Base-by-base conservation (phyloP, 2,797 vertebrate genomes). In the Micropoecilia bifurca region DNA sequence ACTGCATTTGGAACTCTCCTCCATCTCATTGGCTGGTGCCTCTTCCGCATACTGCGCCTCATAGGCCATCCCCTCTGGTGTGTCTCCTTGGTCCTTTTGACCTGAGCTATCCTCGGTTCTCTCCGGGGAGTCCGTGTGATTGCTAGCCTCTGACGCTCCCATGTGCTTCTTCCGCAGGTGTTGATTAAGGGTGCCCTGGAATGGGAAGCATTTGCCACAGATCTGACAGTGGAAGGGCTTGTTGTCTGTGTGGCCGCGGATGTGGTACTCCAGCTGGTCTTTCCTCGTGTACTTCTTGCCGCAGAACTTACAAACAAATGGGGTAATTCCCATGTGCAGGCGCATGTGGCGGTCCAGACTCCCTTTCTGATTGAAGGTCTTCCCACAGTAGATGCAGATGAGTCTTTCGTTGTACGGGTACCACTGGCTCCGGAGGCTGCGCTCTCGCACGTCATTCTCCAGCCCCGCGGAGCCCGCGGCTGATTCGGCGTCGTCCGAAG, bases 231-330 rank as follows among this genome's bases (percentile, higher is more conserved):
- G 97, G 95, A 99, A 99, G 79, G 99, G 99, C 89, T 99, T 99
- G 93, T 99, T 99, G 92, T 99, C 99, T 1, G 99, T 99, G 91
- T 99, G 99, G 84, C 98, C 98, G 18, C 99, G 97, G 94, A 99
- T 99, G 92, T 99, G 99, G 91, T 99, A 99, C 93, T 99, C 99
- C 36, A 99, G 96, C 71, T 99, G 99, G 95, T 99, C 99, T 95
- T 99, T 99, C 88, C 99, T 97, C 0, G 99, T 99, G 83, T 99
- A 99, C 89, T 99, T 99, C 95, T 99, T 99, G 88, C 99, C 99
- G 48, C 99, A 99, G 90, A 97, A 99, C 90, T 98, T 99, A 96
- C 99, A 99, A 79, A 99, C 99, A 4, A 99, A 99, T 18, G 99
- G 99, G 43, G 99, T 99, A 91, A 99, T 99, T 74, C 99, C 99